These are phyloP conservation scores for Prinia subflava DNA, from an alignment of 2,113 vertebrate species.

Conservation along the genomic window DNA sequence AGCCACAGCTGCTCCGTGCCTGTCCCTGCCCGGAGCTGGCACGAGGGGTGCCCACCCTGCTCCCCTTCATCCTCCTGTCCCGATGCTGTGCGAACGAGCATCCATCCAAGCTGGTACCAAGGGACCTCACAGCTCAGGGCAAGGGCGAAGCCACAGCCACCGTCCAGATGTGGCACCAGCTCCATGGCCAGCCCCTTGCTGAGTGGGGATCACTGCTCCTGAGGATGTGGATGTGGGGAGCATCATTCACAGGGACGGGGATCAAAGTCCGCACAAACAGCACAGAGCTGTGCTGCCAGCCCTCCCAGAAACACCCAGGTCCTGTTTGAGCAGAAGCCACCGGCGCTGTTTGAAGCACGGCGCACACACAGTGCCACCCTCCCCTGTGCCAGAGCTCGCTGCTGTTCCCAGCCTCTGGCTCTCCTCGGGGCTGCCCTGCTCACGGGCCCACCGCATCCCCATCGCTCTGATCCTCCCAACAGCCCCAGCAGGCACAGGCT, in stretches of 20 bases:
- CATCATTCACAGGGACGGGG: background rate
- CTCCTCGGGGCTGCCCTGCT: background rate
- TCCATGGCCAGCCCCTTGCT: background rate
- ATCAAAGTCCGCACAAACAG: fast-evolving
- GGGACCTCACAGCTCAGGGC: background rate
- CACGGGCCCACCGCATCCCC: fast-evolving
- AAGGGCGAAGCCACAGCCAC: fast-evolving
- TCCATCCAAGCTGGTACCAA: fast-evolving
- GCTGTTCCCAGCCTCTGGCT: fast-evolving
- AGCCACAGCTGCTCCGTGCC: background rate
- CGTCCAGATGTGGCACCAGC: fast-evolving
- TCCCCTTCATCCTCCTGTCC: background rate
- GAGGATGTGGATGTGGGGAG: background rate
- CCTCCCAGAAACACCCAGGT: background rate
- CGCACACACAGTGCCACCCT: fast-evolving
- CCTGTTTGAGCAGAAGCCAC: background rate
- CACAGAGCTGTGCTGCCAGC: background rate
- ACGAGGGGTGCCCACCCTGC: fast-evolving
- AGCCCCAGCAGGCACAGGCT: background rate
- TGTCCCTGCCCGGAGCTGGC: fast-evolving
- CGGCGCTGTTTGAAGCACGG: fast-evolving
- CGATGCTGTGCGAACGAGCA: fast-evolving
- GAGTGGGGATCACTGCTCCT: fast-evolving
- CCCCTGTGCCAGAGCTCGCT: fast-evolving
- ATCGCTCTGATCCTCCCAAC: background rate